These are phyloP conservation scores for Nibea albiflora DNA, from an alignment of 2,113 vertebrate species.

Conservation along the genomic window DNA sequence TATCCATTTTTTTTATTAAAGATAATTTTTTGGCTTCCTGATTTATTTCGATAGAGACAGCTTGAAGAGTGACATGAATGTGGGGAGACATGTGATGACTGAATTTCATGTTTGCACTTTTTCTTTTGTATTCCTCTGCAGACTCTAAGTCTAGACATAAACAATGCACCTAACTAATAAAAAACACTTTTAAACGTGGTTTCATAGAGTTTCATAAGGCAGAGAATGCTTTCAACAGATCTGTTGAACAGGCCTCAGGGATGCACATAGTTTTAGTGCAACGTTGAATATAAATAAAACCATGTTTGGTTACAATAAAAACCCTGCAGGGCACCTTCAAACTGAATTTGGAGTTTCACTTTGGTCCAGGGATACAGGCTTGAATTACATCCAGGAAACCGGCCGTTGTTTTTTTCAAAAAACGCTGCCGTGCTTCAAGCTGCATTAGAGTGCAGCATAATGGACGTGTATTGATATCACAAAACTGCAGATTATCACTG, in stretches of 20 bases:
- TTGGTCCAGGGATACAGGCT: not conserved
- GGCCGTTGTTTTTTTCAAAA: not conserved
- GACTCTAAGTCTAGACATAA: not conserved
- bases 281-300: not conserved
- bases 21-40: too few relatives aligned
- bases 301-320: not conserved
- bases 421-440: not conserved
- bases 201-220: not conserved
- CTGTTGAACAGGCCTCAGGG: not conserved
- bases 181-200: not conserved
- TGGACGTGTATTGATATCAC: constrained; percentile 1
- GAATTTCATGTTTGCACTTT: not conserved
- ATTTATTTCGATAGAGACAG: too few relatives aligned
- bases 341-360: not conserved
- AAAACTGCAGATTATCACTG: constrained; percentile 19
- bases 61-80: too few relatives aligned
- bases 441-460: not conserved
- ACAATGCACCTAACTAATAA: not conserved
- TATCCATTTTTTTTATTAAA: not conserved
- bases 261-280: not conserved
- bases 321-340: not conserved
- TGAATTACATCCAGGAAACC: not conserved
- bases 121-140: not conserved
- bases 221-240: not conserved
- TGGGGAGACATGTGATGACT: too few relatives aligned